phyloP scores from a whole-genome alignment of 2,888 invertebrate genomes.

The Polyommatus icarus region DNA sequence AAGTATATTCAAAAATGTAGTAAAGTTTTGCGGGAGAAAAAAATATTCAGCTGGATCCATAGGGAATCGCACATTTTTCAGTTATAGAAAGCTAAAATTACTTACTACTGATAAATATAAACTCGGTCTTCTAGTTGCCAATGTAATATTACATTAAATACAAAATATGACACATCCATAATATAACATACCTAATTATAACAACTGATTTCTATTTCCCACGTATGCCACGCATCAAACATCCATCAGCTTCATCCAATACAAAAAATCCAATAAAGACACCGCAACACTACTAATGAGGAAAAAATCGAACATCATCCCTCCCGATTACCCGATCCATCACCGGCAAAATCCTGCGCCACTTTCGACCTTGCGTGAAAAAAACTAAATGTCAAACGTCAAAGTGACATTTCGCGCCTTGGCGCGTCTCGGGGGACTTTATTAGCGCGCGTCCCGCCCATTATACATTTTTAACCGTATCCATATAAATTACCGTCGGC shows the following conservation, averaged over 20 bases:
- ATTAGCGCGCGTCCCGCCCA: constrained; percentile 73
- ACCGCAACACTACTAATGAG: constrained; percentile 48
- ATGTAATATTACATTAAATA: neutral
- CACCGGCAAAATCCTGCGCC: constrained; percentile 38
- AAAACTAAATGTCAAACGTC: neutral
- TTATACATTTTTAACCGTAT: constrained; percentile 81
- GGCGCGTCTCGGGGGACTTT: constrained; percentile 65
- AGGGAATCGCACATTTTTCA: no score
- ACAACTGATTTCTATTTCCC: neutral
- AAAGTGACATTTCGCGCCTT: constrained; percentile 51
- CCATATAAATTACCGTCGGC: constrained; percentile 81
- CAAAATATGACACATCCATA: neutral
- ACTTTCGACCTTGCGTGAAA: constrained; percentile 23
- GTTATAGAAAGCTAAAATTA: no score
- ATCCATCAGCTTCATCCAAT: constrained; percentile 26
- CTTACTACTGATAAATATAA: no score
- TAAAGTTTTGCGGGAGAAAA: no score
- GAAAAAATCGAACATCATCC: constrained; percentile 52
- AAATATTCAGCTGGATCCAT: no score
- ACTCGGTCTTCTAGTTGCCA: no score
- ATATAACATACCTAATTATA: neutral
- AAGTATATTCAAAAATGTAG: no score
- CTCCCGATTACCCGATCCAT: constrained; percentile 61
- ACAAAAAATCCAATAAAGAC: constrained; percentile 36
- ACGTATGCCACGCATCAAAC: neutral